A percentile compares a stretch with the other conserved stretches of the same genome.
Conservation (phyloP, 2,113 vertebrate genomes). For the Sterrhoptilus dennistouni region DNA sequence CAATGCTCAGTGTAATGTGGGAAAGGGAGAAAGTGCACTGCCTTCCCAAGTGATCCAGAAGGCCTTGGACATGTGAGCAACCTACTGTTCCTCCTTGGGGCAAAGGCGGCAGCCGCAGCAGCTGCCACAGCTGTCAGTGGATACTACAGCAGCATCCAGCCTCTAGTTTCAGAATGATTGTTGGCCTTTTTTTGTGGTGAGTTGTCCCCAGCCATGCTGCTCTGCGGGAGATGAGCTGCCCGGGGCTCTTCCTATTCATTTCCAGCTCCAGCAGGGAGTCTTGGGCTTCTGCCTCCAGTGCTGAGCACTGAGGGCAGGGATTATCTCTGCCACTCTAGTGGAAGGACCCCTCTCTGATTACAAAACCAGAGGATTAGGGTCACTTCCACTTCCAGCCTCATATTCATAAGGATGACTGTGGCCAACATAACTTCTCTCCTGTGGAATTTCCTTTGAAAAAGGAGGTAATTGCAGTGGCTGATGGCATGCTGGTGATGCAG, state of each 20-base stretch:
- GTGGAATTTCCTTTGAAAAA: not conserved
- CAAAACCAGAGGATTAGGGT: not conserved
- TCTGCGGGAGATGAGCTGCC: fast-evolving
- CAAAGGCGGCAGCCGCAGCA: fast-evolving
- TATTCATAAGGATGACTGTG: not conserved
- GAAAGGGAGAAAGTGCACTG: not conserved
- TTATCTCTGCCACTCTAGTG: not conserved
- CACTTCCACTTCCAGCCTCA: not conserved
- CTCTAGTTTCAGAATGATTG: not conserved
- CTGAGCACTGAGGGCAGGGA: not conserved
- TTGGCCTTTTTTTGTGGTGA: not conserved
- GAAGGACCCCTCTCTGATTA: not conserved
- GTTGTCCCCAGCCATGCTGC: not conserved
- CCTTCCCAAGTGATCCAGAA: not conserved
- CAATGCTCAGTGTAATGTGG: not conserved
- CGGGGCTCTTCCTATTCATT: not conserved
- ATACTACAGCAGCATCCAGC: not conserved
- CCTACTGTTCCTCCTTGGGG: not conserved
- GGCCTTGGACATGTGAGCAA: not conserved
- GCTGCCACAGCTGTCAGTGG: not conserved
- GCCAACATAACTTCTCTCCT: not conserved
- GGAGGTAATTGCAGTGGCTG: fast-evolving
- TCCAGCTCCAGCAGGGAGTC: not conserved
- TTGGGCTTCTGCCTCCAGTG: not conserved
- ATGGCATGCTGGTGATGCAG: not conserved